Evolutionary conservation across 1,140 invertebrate genomes (phyloP), one percentile per base, ranked within the genome.

Genomic region (Adelges cooleyi): DNA sequence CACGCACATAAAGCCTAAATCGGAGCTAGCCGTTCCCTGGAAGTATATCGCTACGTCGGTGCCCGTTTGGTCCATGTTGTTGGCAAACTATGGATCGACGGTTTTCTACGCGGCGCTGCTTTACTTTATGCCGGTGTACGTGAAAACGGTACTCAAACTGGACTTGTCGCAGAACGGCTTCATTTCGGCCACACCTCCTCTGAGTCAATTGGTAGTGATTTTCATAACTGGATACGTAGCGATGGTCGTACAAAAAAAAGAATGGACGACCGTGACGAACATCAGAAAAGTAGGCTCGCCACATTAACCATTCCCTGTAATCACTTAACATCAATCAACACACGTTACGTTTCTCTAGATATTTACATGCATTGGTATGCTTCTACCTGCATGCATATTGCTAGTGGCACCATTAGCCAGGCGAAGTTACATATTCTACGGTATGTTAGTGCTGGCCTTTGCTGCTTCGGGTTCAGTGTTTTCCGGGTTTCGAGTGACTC

Each of bases 241-340:
- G 2, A 46, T 42, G 11, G 8, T n/a, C 1, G 1, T n/a, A 2
- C 56, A 62, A 5, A 10, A 2, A 5, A 48, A 20, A 20, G 4
- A 25, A 2, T 62, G 15, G 23, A 18, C n/a, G 17, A 3, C 15
- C 13, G 56, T 48, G 10, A 33, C 56, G 2, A 33, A 33, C 25
- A 62, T 62, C 3, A 29, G 56, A 48, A 62, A 62, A 33, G 56
- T 62, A 33, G 3, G n/a, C n/a, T n/a, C n/a, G n/a, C n/a, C n/a
- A n/a, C n/a, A n/a, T n/a, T n/a, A n/a, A n/a, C n/a, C n/a, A n/a
- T n/a, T n/a, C n/a, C n/a, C n/a, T n/a, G n/a, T n/a, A n/a, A n/a
- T n/a, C n/a, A n/a, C n/a, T n/a, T n/a, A n/a, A n/a, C n/a, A n/a
- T n/a, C n/a, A n/a, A n/a, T n/a, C n/a, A n/a, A n/a, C n/a, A n/a